phyloP scores from a whole-genome alignment of 2,797 vertebrate genomes.

The Capromys pilorides region DNA sequence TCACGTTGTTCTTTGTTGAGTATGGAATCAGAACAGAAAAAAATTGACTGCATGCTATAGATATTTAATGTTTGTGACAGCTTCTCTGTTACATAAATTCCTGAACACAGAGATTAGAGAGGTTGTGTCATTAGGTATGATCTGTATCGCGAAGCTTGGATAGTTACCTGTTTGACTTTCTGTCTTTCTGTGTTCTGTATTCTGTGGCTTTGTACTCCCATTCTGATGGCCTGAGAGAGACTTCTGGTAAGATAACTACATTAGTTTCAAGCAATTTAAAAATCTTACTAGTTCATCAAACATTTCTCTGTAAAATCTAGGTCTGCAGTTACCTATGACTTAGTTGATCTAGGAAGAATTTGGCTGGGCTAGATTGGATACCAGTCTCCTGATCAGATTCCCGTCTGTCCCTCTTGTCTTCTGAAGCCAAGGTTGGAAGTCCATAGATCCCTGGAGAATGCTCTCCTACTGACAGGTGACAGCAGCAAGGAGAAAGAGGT shows the following conservation, averaged over 20 bases:
- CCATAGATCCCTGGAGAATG: not conserved
- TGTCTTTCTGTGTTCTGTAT: not conserved
- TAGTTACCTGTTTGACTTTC: not conserved
- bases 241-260: conserved; percentile 41
- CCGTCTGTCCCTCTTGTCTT: not conserved
- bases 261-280: conserved; percentile 9
- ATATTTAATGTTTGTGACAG: conserved; percentile 45
- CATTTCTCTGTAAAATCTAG: conserved; percentile 33
- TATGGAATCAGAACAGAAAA: conserved; percentile 44
- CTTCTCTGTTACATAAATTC: conserved; percentile 9
- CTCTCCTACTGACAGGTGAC: conserved; percentile 13
- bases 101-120: conserved; percentile 11
- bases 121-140: not conserved
- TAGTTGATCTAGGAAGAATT: not conserved
- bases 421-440: not conserved
- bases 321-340: conserved; percentile 1
- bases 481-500: conserved; percentile 15
- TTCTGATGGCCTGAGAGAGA: not conserved
- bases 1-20: conserved; percentile 31
- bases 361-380: not conserved
- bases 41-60: conserved; percentile 13
- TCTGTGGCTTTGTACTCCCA: not conserved
- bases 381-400: conserved; percentile 15
- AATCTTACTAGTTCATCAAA: conserved; percentile 32
- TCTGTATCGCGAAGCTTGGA: not conserved